Base-by-base conservation (phyloP, 2,888 invertebrate species). In the Gastrophysa polygoni region DNA sequence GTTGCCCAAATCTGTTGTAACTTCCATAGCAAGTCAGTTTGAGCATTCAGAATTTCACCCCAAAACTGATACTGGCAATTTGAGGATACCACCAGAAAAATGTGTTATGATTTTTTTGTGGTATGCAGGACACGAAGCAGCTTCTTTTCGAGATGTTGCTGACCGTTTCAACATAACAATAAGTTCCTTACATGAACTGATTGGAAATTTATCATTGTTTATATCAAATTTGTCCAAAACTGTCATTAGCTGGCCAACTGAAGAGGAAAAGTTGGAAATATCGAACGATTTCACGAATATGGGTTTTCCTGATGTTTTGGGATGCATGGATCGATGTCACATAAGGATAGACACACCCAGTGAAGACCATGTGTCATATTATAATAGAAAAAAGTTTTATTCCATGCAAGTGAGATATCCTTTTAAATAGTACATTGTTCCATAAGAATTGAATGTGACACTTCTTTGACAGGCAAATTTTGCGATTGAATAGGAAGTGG, bases 361-460 rank as follows among this genome's bases (percentile, higher is more conserved):
- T 43, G 56, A 56, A 24, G 46, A 46, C 29, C 46, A 44, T 56
- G 44, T 34, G 20, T 43, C 56, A 21, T 56, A 46, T 29, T 56
- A 47, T 46, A 46, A 56, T 44, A 43, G 28, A 29, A 56, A 56
- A 24, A 56, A 56, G 16, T 28, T 47, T 56, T 46, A 56, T 56
- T 20, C 46, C 16, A 24, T 56, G n/a, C 56, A 56, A 10, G 56
- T 56, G 17, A 52, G 52, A 17, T 6, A n/a, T n/a, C n/a, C n/a
- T n/a, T n/a, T n/a, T n/a, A n/a, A n/a, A n/a, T n/a, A n/a, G n/a
- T n/a, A n/a, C n/a, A n/a, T n/a, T n/a, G n/a, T n/a, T n/a, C n/a
- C n/a, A n/a, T n/a, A n/a, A n/a, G n/a, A n/a, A n/a, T n/a, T n/a
- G n/a, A n/a, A n/a, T n/a, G n/a, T n/a, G n/a, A n/a, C n/a, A n/a